Base-by-base conservation (phyloP, 64 coral and sea anemone species). In the Porites australiensis region DNA sequence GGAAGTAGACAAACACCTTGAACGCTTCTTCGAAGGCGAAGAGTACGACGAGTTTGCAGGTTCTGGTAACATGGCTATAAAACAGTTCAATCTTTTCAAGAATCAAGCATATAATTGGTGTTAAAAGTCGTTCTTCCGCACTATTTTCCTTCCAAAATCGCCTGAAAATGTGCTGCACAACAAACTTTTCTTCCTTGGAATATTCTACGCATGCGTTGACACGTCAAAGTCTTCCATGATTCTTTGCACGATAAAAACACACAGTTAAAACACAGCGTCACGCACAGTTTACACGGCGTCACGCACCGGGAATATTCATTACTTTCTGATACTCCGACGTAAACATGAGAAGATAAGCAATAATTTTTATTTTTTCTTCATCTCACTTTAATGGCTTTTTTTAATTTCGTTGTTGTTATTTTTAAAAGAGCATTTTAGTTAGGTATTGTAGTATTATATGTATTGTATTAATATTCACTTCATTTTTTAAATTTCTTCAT, bases 131-230 rank as follows among this genome's bases (percentile, higher is more conserved):
- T 50, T 62, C 13, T 60, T 86, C 9, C 8, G 7, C 4, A 22
- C 64, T 86, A 75, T 49, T 72, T 13, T 55, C 46, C 20, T 46
- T 13, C 53, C 8, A 80, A 63, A 88, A 48, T 68, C 72, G 44
- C 55, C 19, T 3, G 19, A 65, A 82, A 88, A 89, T 52, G 46
- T 27, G 22, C 89, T 21, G 37, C 57, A 63, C 45, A 73, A 77
- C 64, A 77, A 55, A 64, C 64, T 87, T 72, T 60, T 11, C 52
- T 58, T 15, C 43, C 44, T 0, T 10, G 21, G 58, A 3, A 22
- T 82, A 13, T 77, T 20, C 23, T 74, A 60, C 95, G 95, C 95
- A 98, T 98, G 95, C 95, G 92, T 98, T 98, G 95, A 98, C 95
- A 98, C 95, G 95, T 98, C 88, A 93, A 83, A 81, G 16, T 64